A percentile compares a stretch with the other conserved stretches of the same genome.
These are phyloP conservation scores for Montipora efflorescens DNA, from an alignment of 64 coral and sea anemone genomes.

Conservation along the genomic window DNA sequence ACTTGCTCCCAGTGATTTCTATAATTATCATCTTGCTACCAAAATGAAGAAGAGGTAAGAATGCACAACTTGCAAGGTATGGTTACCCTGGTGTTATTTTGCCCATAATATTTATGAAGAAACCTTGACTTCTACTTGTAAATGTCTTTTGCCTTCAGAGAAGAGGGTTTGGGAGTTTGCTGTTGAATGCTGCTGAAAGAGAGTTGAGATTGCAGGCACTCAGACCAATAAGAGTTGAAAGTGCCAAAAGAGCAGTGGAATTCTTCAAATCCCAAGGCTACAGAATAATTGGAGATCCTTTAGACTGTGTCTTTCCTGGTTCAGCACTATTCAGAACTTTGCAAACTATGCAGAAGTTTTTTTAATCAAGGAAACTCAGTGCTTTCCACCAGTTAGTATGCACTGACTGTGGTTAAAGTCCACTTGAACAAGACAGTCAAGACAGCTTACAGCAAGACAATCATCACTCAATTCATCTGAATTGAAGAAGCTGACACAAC, in stretches of 20 bases:
- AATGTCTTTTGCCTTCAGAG: slow-evolving; percentile 29
- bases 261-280: slow-evolving; percentile 90
- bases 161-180: slow-evolving; percentile 78
- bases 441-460: no score
- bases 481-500: no score
- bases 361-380: neutral
- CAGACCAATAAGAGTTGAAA: slow-evolving; percentile 85
- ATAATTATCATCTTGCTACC: no score
- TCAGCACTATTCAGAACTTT: slow-evolving; percentile 82
- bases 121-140: no score
- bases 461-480: neutral
- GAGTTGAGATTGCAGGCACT: slow-evolving; percentile 49
- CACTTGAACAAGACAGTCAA: neutral
- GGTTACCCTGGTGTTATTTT: no score
- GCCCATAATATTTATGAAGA: no score
- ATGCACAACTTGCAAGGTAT: no score
- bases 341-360: slow-evolving; percentile 93
- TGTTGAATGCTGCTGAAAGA: slow-evolving; percentile 72
- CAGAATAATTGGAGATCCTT: slow-evolving; percentile 66
- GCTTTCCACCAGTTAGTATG: neutral
- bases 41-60: no score
- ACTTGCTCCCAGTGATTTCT: no score
- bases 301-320: slow-evolving; percentile 67
- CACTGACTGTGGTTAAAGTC: neutral
- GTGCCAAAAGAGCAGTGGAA: slow-evolving; percentile 78